These are phyloP conservation scores for Scopus umbretta DNA, from an alignment of 2,113 vertebrate genomes.

Conservation along the genomic window DNA sequence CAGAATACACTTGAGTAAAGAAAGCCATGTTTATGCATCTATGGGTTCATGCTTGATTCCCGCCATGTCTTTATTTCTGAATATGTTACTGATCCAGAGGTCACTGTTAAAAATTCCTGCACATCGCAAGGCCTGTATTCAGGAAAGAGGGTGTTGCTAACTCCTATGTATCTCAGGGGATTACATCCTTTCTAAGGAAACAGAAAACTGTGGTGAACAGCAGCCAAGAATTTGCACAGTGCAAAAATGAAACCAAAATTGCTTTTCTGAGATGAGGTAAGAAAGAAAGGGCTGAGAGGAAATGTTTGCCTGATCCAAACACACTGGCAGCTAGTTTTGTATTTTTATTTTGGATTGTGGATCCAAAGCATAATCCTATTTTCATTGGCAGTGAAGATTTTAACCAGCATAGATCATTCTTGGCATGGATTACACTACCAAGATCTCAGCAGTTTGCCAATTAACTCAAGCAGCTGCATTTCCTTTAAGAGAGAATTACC, in stretches of 20 bases:
- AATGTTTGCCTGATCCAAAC: neutral
- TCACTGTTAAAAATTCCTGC: neutral
- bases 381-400: neutral
- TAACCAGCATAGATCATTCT: neutral
- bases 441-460: neutral
- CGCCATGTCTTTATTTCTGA: neutral
- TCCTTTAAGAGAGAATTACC: neutral
- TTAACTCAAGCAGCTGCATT: neutral
- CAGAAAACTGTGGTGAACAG: neutral
- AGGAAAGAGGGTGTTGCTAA: neutral
- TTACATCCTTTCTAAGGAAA: neutral
- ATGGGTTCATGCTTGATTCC: neutral
- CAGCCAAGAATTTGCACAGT: neutral
- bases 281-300: neutral
- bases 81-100: neutral
- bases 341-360: neutral
- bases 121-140: neutral
- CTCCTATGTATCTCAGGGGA: neutral
- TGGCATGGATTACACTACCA: neutral
- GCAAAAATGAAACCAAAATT: constrained; percentile 34
- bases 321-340: neutral
- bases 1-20: neutral
- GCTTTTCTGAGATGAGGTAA: neutral
- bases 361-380: neutral
- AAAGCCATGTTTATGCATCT: neutral